A percentile compares a stretch with the other conserved stretches of the same genome.
Conservation (phyloP, 1,140 invertebrate species). For the Dendroctonus ponderosae region DNA sequence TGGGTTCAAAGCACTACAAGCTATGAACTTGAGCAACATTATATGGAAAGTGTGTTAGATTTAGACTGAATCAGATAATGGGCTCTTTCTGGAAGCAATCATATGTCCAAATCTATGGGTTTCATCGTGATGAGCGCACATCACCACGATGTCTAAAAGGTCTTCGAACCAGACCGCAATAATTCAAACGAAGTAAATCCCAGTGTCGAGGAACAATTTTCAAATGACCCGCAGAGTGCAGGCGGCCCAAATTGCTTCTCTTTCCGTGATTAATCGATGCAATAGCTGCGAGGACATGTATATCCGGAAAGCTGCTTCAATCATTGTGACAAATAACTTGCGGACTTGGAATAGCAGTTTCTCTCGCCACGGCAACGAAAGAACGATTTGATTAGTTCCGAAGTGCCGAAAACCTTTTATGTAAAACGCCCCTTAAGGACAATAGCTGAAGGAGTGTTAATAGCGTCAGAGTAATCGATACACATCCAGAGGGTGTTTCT, state of each 20-base stretch:
- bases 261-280: conserved; percentile 47
- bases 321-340: conserved; percentile 48
- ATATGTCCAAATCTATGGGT: too few relatives aligned
- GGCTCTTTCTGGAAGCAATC: too few relatives aligned
- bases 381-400: conserved; percentile 33
- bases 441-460: too few relatives aligned
- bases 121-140: too few relatives aligned
- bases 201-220: conserved; percentile 29
- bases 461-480: too few relatives aligned
- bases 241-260: conserved; percentile 41
- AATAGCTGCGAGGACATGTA: conserved; percentile 47
- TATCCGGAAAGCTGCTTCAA: conserved; percentile 47
- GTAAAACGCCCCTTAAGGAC: not conserved
- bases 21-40: too few relatives aligned
- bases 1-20: too few relatives aligned
- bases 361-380: conserved; percentile 18
- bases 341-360: conserved; percentile 33
- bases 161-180: not conserved
- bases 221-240: conserved; percentile 31
- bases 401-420: conserved; percentile 3
- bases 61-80: too few relatives aligned
- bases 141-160: too few relatives aligned
- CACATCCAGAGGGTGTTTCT: too few relatives aligned
- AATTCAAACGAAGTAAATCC: conserved; percentile 29
- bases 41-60: too few relatives aligned